These are phyloP conservation scores for Hippocampus comes DNA, from an alignment of 2,113 vertebrate genomes.

Conservation along the genomic window DNA sequence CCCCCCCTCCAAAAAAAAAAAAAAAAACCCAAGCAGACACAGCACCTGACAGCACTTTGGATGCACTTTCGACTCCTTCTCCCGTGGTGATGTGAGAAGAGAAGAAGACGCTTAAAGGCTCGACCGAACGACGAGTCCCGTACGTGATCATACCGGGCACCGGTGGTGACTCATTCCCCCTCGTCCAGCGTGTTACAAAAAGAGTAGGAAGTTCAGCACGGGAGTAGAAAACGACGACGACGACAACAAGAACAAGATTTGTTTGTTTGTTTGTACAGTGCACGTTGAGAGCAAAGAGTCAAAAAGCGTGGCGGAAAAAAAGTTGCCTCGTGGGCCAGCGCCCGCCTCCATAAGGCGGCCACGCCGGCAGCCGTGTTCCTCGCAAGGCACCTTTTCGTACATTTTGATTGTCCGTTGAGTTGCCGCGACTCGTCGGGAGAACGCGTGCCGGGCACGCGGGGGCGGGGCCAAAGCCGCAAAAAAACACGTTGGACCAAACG, in stretches of 20 bases:
- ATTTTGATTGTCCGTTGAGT: slow-evolving; percentile 67
- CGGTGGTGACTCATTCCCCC: slow-evolving; percentile 55
- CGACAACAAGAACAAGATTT: neutral
- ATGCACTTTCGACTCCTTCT: slow-evolving; percentile 40
- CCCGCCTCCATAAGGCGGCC: no score
- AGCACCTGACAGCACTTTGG: slow-evolving; percentile 70
- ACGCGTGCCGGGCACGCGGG: slow-evolving; percentile 57
- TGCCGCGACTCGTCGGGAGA: slow-evolving; percentile 43
- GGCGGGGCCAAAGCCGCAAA: neutral
- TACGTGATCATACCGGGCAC: slow-evolving; percentile 60
- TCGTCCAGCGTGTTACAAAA: slow-evolving; percentile 56
- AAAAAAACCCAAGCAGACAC: slow-evolving; percentile 65
- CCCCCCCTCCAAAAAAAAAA: neutral
- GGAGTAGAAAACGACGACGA: slow-evolving; percentile 43
- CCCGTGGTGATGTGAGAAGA: slow-evolving; percentile 36
- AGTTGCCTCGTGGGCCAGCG: slow-evolving; percentile 47
- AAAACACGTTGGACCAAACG: no score
- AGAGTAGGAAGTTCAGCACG: slow-evolving; percentile 55
- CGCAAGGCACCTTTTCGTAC: slow-evolving; percentile 65
- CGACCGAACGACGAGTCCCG: slow-evolving; percentile 25
- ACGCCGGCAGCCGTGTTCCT: slow-evolving; percentile 1
- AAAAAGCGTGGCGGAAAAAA: slow-evolving; percentile 38
- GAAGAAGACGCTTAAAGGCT: slow-evolving; percentile 66
- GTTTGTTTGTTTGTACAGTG: slow-evolving; percentile 58
- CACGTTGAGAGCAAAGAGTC: slow-evolving; percentile 64